Evolutionary conservation across 1,140 invertebrate genomes (phyloP).

Genomic region (Drosophila baimaii): DNA sequence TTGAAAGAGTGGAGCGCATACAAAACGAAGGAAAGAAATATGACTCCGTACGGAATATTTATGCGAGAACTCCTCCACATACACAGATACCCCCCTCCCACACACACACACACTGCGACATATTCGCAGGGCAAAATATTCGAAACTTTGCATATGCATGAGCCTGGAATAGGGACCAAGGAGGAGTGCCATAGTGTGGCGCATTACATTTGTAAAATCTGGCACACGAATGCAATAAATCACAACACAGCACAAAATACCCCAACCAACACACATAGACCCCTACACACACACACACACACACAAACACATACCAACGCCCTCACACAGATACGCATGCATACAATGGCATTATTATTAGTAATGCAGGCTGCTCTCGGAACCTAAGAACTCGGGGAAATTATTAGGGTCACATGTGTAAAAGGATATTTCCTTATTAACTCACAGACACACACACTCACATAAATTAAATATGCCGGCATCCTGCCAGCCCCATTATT

Average conservation of each 20-base stretch:
- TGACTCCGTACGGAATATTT: conserved; percentile 74
- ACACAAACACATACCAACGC: conserved; percentile 22
- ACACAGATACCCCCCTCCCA: conserved; percentile 16
- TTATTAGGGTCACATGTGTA: conserved; percentile 82
- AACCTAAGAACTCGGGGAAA: conserved; percentile 68
- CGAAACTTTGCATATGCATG: conserved; percentile 81
- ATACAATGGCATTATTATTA: conserved; percentile 78
- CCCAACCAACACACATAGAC: conserved; percentile 47
- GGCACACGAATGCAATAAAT: conserved; percentile 83
- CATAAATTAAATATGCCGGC: conserved; percentile 49
- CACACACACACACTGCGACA: conserved; percentile 63
- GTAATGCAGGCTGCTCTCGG: conserved; percentile 71
- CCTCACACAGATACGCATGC: conserved; percentile 26
- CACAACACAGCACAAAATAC: conserved; percentile 72
- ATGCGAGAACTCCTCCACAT: conserved; percentile 52
- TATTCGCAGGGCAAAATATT: conserved; percentile 73
- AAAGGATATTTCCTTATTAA: conserved; percentile 84
- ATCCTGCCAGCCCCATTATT: conserved; percentile 52
- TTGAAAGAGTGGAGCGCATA: conserved; percentile 66
- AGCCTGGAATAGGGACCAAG: conserved; percentile 11
- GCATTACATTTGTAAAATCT: conserved; percentile 83
- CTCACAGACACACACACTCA: conserved; percentile 29
- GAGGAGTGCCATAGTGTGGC: conserved; percentile 58
- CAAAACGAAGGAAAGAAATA: conserved; percentile 78
- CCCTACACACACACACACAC: conserved; percentile 21